Conservation (phyloP, 2,797 vertebrate species). For the Enteromius radiatus region DNA sequence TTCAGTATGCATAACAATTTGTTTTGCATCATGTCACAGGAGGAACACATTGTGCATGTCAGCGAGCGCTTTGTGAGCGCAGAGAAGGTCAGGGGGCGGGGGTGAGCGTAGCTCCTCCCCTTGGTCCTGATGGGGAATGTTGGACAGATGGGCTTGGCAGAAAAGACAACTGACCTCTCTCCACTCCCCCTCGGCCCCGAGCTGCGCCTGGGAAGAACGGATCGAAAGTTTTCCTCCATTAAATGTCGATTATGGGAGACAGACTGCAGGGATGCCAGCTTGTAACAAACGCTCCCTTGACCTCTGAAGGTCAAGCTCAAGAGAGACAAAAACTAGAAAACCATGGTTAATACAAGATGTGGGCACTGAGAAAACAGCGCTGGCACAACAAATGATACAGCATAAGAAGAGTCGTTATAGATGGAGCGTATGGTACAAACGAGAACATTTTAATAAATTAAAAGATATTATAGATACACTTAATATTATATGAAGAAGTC, state of each 20-base stretch:
- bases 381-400: neutral
- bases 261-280: slow-evolving; percentile 76
- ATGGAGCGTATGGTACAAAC: neutral
- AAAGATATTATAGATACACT: neutral
- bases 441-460: neutral
- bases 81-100: slow-evolving; percentile 55
- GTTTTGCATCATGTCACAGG: slow-evolving; percentile 57
- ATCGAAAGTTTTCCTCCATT: slow-evolving; percentile 78
- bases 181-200: slow-evolving; percentile 47
- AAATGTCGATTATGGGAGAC: slow-evolving; percentile 84
- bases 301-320: slow-evolving; percentile 77
- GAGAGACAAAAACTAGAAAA: slow-evolving; percentile 42
- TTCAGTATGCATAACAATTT: slow-evolving; percentile 54
- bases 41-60: slow-evolving; percentile 54
- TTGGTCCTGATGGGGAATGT: slow-evolving; percentile 74
- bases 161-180: slow-evolving; percentile 71
- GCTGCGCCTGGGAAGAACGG: slow-evolving; percentile 68
- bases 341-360: slow-evolving; percentile 17
- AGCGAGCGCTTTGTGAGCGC: slow-evolving; percentile 52
- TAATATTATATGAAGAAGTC: neutral
- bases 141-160: slow-evolving; percentile 81
- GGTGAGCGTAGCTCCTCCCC: slow-evolving; percentile 43
- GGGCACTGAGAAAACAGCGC: slow-evolving; percentile 19
- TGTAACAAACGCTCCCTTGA: slow-evolving; percentile 79
- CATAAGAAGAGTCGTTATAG: no score